Conservation (phyloP, 2,113 vertebrate genomes). For the Poeciliopsis prolifica region DNA sequence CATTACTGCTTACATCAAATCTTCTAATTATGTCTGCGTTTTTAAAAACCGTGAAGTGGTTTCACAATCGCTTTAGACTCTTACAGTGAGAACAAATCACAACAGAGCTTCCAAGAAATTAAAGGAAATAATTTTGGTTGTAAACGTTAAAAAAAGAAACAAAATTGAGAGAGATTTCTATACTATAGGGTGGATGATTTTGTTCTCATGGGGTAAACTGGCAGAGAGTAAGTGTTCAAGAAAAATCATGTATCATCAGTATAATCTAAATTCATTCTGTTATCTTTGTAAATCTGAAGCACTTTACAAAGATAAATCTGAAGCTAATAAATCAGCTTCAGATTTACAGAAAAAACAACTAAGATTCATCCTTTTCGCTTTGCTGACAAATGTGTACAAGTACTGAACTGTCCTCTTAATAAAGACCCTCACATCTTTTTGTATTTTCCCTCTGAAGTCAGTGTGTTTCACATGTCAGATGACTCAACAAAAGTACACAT, state of each 20-base stretch:
- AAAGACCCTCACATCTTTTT: not conserved
- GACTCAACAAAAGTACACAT: not conserved
- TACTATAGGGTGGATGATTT: not conserved
- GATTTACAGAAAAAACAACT: not conserved
- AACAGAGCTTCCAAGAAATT: not conserved
- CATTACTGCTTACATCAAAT: not conserved
- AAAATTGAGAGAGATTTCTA: not conserved
- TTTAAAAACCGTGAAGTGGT: not conserved
- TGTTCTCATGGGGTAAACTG: not conserved
- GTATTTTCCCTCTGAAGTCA: not conserved
- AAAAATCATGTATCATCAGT: not conserved
- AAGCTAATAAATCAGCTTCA: too few relatives aligned
- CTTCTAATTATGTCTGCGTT: not conserved
- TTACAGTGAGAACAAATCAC: not conserved
- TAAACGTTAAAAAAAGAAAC: not conserved
- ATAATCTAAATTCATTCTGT: not conserved
- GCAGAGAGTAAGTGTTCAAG: not conserved
- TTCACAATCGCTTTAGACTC: not conserved
- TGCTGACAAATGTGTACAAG: not conserved
- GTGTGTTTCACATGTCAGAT: not conserved
- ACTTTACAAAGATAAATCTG: too few relatives aligned
- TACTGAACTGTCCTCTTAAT: not conserved
- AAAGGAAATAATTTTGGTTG: not conserved
- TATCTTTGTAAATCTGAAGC: not conserved
- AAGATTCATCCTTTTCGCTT: not conserved